A percentile compares a stretch with the other conserved stretches of the same genome.
Evolutionary conservation across 1,140 invertebrate genomes (phyloP).

Genomic region (Drosophila sp.): DNA sequence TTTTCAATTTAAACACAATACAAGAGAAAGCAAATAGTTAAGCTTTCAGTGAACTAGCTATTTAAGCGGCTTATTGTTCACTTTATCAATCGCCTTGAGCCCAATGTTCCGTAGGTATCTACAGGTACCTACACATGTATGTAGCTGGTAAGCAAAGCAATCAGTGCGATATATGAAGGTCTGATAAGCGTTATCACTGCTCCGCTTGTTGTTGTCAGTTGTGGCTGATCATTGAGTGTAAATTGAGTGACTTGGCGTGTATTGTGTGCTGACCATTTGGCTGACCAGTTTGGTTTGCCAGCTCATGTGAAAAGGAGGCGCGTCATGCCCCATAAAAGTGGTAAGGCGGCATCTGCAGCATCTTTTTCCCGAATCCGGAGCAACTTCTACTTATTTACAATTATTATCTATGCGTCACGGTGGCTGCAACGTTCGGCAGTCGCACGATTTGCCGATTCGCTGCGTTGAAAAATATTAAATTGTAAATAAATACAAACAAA

Average conservation of each 20-base stretch:
- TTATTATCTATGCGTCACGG: slow-evolving; percentile 32
- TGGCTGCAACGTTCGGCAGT: slow-evolving; percentile 34
- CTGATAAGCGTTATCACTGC: slow-evolving; percentile 40
- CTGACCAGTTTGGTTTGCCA: slow-evolving; percentile 57
- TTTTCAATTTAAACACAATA: too few species aligned
- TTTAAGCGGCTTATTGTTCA: slow-evolving; percentile 13
- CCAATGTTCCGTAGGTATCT: slow-evolving; percentile 24
- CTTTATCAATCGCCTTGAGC: slow-evolving; percentile 33
- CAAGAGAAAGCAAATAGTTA: too few species aligned
- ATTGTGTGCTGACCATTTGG: slow-evolving; percentile 9
- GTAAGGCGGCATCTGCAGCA: slow-evolving; percentile 19
- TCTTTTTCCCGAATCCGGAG: slow-evolving; percentile 1
- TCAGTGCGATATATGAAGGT: slow-evolving; percentile 20
- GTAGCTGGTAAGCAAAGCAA: slow-evolving; percentile 11
- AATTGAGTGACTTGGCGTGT: not conserved
- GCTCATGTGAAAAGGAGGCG: slow-evolving; percentile 44
- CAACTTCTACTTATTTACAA: slow-evolving; percentile 39
- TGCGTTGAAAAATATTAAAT: slow-evolving; percentile 65
- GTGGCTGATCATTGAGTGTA: slow-evolving; percentile 2
- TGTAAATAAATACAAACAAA: slow-evolving; percentile 66
- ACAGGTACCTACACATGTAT: too few species aligned
- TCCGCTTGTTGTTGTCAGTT: slow-evolving; percentile 4
- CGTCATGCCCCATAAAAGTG: slow-evolving; percentile 39
- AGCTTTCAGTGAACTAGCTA: slow-evolving; percentile 9
- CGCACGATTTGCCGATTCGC: slow-evolving; percentile 28